Evolutionary conservation across 2,113 vertebrate genomes (phyloP).

Genomic region (Muntiacus muntjak): DNA sequence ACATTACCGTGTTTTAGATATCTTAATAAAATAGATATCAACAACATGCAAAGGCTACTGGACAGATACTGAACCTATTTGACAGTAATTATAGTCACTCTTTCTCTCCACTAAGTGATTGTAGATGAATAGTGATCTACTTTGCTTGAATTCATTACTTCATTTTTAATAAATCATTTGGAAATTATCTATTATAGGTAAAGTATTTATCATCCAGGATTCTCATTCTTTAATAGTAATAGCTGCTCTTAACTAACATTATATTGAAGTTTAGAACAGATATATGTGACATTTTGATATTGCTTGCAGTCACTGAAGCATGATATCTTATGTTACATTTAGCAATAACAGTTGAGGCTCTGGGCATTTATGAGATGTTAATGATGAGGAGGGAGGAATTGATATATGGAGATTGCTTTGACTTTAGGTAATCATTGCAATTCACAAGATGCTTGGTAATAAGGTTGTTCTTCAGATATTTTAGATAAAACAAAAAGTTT

Average conservation of each 20-base stretch:
- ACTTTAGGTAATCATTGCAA: not conserved
- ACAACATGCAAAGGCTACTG: not conserved
- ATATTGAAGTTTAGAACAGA: constrained; percentile 26
- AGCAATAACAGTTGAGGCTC: not conserved
- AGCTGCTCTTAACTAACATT: not conserved
- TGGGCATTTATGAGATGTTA: not conserved
- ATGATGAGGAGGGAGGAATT: not conserved
- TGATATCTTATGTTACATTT: constrained; percentile 35
- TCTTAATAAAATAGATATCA: not conserved
- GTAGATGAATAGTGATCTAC: not conserved
- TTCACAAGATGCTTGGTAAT: not conserved
- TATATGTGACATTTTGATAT: constrained; percentile 4
- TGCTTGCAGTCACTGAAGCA: not conserved
- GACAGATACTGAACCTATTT: not conserved
- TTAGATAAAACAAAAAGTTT: not conserved
- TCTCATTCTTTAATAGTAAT: not conserved
- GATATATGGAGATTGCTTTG: not conserved
- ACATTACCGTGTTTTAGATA: not conserved
- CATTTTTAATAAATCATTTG: constrained; percentile 24
- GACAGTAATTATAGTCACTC: not conserved
- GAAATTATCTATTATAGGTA: constrained; percentile 4
- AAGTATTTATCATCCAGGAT: not conserved
- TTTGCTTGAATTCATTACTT: constrained; percentile 17
- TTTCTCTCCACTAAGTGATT: not conserved
- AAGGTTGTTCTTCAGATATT: not conserved